These are phyloP conservation scores for Sesamia inferens DNA, from an alignment of 2,888 invertebrate species.

Conservation along the genomic window DNA sequence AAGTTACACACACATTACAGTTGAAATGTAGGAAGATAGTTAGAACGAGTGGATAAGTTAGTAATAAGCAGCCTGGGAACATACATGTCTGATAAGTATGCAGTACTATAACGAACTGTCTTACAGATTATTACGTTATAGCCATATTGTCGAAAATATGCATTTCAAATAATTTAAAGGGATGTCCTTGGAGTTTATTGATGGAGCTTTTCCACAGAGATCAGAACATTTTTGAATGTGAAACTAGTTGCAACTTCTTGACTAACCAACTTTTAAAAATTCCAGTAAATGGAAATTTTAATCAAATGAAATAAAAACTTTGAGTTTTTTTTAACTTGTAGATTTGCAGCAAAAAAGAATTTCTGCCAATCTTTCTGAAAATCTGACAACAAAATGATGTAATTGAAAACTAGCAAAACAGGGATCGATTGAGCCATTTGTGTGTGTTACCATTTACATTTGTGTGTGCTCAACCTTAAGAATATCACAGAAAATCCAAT, in stretches of 20 bases:
- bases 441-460: background rate
- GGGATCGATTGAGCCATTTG: background rate
- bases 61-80: background rate
- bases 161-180: background rate
- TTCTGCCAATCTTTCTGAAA: background rate
- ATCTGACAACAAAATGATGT: background rate
- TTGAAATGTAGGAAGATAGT: slow-evolving; percentile 3
- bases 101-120: background rate
- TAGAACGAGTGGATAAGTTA: background rate
- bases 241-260: background rate
- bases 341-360: background rate
- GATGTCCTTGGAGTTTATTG: background rate
- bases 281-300: background rate
- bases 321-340: no score
- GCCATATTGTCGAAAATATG: no score
- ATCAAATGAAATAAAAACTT: background rate
- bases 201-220: background rate
- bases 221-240: background rate
- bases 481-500: background rate
- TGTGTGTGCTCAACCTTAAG: no score
- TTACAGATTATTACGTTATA: background rate
- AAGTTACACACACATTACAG: slow-evolving; percentile 1
- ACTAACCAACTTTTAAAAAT: no score
- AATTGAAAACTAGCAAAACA: background rate
- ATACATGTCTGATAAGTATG: background rate